A percentile compares a stretch with the other conserved stretches of the same genome.
phyloP scores from a whole-genome alignment of 1,140 invertebrate species.

The Acromyrmex echinatior region DNA sequence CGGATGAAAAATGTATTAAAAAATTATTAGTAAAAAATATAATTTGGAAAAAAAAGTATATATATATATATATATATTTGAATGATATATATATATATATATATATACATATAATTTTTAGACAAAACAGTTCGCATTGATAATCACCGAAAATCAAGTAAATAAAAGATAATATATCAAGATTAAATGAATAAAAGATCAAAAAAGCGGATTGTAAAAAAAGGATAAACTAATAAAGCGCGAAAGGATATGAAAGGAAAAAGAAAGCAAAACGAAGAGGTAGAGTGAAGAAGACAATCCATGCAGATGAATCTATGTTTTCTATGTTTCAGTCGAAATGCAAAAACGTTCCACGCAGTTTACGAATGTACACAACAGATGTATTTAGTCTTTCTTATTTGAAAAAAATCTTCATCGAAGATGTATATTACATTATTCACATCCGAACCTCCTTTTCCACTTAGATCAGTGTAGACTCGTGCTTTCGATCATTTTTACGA shows the following conservation, averaged over 20 bases:
- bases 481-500: not conserved
- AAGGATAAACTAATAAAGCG: not conserved
- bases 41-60: not conserved
- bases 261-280: slow-evolving; percentile 30
- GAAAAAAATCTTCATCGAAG: not conserved
- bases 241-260: slow-evolving; percentile 3
- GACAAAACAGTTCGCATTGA: not conserved
- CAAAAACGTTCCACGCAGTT: slow-evolving; percentile 39
- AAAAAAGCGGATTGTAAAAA: not conserved
- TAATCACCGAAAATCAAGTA: not conserved
- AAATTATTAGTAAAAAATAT: not conserved
- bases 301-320: slow-evolving; percentile 51
- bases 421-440: slow-evolving; percentile 38
- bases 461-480: not conserved
- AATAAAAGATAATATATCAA: not conserved
- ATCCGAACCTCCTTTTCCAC: slow-evolving; percentile 26
- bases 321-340: slow-evolving; percentile 52
- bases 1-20: not conserved
- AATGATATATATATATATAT: not conserved
- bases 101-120: not conserved
- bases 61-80: not conserved
- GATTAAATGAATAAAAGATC: not conserved
- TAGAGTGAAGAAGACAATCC: slow-evolving; percentile 39
- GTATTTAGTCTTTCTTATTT: slow-evolving; percentile 39
- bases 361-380: slow-evolving; percentile 50